Evolutionary conservation across 1,140 invertebrate species (phyloP).

Genomic region (Octopus sinensis): DNA sequence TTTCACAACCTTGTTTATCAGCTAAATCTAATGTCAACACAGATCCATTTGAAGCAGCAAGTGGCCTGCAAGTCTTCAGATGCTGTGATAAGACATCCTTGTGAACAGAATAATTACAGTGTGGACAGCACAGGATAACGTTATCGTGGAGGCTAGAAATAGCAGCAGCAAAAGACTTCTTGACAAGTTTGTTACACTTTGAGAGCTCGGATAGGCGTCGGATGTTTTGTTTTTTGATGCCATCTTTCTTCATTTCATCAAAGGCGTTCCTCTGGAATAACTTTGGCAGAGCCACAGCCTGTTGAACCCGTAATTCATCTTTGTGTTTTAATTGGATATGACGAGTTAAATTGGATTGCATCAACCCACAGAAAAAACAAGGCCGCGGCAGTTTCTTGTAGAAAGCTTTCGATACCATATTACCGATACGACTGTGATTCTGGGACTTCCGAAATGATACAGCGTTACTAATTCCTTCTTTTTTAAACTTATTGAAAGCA

Average conservation of each 20-base stretch:
- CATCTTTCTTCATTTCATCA: not conserved
- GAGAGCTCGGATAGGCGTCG: not conserved
- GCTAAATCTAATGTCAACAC: too few relatives aligned
- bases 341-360: not conserved
- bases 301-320: not conserved
- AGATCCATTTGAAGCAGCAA: too few relatives aligned
- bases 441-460: too few relatives aligned
- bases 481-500: too few relatives aligned
- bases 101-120: not conserved
- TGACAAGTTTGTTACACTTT: not conserved
- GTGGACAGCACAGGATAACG: not conserved
- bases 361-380: not conserved
- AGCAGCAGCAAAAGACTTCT: not conserved
- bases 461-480: too few relatives aligned
- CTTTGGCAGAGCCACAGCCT: not conserved
- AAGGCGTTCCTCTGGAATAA: not conserved
- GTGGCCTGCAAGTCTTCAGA: not conserved
- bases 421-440: too few relatives aligned
- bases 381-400: not conserved
- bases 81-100: not conserved
- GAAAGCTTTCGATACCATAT: too few relatives aligned
- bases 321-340: constrained; percentile 3
- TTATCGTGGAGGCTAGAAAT: not conserved
- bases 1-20: too few relatives aligned
- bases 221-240: not conserved